These are phyloP conservation scores for Pocota personata DNA, from an alignment of 2,888 invertebrate genomes.

Conservation along the genomic window DNA sequence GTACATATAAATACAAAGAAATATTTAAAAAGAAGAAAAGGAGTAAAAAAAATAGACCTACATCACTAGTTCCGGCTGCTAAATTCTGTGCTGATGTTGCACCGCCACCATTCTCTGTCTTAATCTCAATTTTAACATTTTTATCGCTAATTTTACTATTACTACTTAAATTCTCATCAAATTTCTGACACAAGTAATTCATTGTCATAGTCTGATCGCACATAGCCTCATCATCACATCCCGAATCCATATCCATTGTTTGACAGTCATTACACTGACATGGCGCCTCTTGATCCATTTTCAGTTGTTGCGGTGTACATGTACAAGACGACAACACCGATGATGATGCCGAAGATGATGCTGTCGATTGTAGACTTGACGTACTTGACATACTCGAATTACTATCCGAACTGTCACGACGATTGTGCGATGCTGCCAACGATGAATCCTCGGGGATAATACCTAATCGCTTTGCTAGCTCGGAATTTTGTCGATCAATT, in stretches of 20 bases:
- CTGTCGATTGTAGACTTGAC: constrained; percentile 78
- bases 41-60: constrained; percentile 74
- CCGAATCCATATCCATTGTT: constrained; percentile 80
- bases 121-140: constrained; percentile 70
- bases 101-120: constrained; percentile 49
- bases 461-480: constrained; percentile 64
- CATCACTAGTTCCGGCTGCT: constrained; percentile 76
- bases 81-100: constrained; percentile 74
- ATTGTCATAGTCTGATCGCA: constrained; percentile 78
- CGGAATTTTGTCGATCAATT: constrained; percentile 66
- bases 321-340: constrained; percentile 77
- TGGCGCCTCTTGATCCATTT: constrained; percentile 75
- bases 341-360: constrained; percentile 75
- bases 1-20: constrained; percentile 6
- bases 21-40: neutral
- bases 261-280: constrained; percentile 76
- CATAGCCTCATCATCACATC: constrained; percentile 80
- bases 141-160: constrained; percentile 72
- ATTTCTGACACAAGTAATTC: constrained; percentile 82
- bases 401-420: constrained; percentile 82
- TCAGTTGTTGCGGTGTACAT: constrained; percentile 75
- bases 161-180: constrained; percentile 80
- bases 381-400: constrained; percentile 82
- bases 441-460: constrained; percentile 61
- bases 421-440: constrained; percentile 75